Evolutionary conservation across 2,113 vertebrate genomes (phyloP), one percentile per base, ranked within the genome.

Genomic region (Enhydra lutris): DNA sequence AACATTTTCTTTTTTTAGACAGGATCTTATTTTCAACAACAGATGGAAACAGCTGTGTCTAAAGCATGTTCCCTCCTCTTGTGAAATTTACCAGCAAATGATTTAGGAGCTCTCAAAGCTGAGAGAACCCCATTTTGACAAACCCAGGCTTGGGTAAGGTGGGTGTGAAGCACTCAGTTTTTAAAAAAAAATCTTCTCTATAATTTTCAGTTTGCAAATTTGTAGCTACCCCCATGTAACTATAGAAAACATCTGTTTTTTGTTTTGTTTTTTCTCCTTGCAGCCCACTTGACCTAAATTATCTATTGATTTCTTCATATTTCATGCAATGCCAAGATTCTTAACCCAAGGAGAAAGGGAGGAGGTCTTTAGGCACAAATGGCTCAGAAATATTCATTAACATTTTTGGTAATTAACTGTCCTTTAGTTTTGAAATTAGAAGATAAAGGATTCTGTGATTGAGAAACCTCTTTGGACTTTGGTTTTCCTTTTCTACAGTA

Each of bases 1-100:
- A 88, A 84, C 63, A 47, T 89, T 79, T 87, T 87, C 73, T 94
- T 73, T 79, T 90, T 95, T 96, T 84, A 82, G 83, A 50, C 47
- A 91, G 86, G 52, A 57, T 90, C 52, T 96, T 91, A 91, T 89
- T 97, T 96, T 95, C 88, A 95, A 39, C 74, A 86, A 36, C 83
- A 96, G 94, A 97, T 89, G 65, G 82, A 89, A 96, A 85, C 57
- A 94, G 67, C 73, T 95, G 50, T 86, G 73, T 63, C 47, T 91
- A 63, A 82, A 96, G 31, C 52, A 55, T 85, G 63, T 31, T 29
- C 24, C 42, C 57, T 87, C 6, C 6, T 63, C 89, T 81, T 23
- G 2, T 50, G 79, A 89, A 63, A 39, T 95, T 91, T 71, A 82
- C 88, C 47, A 89, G 52, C 55, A 61, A 78, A 47, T 65, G 61